A percentile compares a stretch with the other conserved stretches of the same genome.
Conservation (phyloP, 1,140 invertebrate genomes). For the Polyergus mexicanus region DNA sequence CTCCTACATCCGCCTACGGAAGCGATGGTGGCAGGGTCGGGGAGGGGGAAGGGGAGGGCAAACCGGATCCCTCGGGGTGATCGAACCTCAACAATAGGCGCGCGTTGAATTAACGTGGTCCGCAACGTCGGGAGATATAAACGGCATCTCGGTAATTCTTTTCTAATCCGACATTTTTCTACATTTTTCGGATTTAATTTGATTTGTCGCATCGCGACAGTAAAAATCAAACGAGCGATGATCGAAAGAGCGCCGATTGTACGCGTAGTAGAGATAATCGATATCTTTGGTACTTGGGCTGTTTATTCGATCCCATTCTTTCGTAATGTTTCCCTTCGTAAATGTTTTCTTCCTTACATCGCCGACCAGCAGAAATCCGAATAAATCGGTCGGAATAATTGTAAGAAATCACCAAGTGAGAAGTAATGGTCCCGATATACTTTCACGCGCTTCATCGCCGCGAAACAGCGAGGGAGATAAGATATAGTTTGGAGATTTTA, state of each 20-base stretch:
- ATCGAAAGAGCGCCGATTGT: not conserved
- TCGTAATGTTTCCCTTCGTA: not conserved
- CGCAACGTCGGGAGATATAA: not conserved
- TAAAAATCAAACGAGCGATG: not conserved
- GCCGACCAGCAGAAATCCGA: not conserved
- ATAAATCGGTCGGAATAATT: constrained; percentile 47
- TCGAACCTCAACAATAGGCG: constrained; percentile 67
- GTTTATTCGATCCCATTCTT: constrained; percentile 3
- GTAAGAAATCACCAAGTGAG: constrained; percentile 19
- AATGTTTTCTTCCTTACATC: not conserved
- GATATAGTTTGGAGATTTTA: not conserved
- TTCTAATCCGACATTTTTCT: not conserved
- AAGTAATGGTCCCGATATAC: not conserved
- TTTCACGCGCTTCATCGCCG: not conserved
- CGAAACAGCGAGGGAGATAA: not conserved
- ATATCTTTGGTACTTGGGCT: not conserved
- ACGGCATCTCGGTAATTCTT: not conserved
- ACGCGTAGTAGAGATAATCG: not conserved
- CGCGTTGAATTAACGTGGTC: constrained; percentile 56
- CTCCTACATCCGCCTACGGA: not conserved
- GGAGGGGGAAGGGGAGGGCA: constrained; percentile 1
- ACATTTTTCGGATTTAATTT: not conserved
- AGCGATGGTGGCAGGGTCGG: not conserved
- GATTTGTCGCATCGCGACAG: not conserved
- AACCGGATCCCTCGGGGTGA: constrained; percentile 57